phyloP scores from a whole-genome alignment of 1,140 invertebrate genomes.

The Reticulitermes speratus region DNA sequence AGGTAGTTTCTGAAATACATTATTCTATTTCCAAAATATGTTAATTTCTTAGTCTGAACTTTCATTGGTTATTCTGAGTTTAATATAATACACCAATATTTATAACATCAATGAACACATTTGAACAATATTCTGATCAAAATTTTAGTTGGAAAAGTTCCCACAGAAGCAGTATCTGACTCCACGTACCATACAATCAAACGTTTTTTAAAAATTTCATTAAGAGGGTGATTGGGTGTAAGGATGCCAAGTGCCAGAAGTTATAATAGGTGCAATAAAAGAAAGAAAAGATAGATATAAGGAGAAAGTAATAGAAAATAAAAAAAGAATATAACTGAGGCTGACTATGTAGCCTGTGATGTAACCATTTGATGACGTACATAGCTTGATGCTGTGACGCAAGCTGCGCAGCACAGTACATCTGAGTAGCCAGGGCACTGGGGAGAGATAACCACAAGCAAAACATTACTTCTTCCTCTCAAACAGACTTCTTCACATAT shows the following conservation, averaged over 20 bases:
- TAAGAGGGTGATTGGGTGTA: neutral
- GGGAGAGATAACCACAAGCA: slow-evolving; percentile 50
- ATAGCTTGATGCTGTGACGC: slow-evolving; percentile 86
- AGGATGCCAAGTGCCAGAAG: slow-evolving; percentile 23
- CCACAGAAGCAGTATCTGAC: no score
- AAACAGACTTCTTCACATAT: neutral
- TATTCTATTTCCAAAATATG: no score
- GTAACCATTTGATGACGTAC: slow-evolving; percentile 62
- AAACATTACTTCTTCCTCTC: slow-evolving; percentile 31
- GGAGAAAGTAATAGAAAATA: slow-evolving; percentile 30
- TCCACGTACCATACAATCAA: no score
- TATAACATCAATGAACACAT: no score
- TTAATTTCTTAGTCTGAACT: no score
- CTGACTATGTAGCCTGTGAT: slow-evolving; percentile 50
- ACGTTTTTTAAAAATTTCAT: neutral
- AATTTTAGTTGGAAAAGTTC: no score
- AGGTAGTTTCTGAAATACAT: no score
- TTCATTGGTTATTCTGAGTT: no score
- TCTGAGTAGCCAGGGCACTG: slow-evolving; percentile 94
- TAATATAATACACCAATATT: no score
- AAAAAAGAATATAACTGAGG: slow-evolving; percentile 35
- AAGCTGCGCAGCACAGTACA: slow-evolving; percentile 87
- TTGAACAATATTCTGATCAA: no score
- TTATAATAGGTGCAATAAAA: slow-evolving; percentile 23
- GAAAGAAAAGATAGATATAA: slow-evolving; percentile 27